Evolutionary conservation across 2,888 invertebrate species (phyloP).

Genomic region (Iselma pallidipennis): DNA sequence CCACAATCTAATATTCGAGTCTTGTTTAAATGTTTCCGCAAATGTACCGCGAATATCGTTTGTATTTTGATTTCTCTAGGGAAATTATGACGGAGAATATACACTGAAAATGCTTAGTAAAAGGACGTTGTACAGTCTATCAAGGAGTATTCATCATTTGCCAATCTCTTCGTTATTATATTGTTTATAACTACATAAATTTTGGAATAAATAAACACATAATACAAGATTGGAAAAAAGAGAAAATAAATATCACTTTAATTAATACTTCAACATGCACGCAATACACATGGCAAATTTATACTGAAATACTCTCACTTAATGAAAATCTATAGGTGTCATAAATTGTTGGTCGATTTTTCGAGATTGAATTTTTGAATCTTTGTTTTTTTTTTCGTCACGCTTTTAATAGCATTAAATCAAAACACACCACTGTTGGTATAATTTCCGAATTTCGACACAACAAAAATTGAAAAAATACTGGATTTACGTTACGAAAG

Average conservation of each 20-base stretch:
- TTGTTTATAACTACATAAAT: too few species aligned
- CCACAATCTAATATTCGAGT: conserved; percentile 38
- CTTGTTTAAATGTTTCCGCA: conserved; percentile 49
- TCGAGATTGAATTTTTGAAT: too few species aligned
- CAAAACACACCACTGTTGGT: too few species aligned
- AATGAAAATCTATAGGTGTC: too few species aligned
- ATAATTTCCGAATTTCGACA: background rate
- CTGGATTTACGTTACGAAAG: background rate
- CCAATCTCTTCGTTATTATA: background rate
- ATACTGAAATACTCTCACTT: too few species aligned
- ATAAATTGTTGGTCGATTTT: too few species aligned
- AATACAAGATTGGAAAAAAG: too few species aligned
- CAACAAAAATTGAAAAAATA: background rate
- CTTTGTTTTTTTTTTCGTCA: too few species aligned
- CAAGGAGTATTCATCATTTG: conserved; percentile 15
- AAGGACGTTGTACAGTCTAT: conserved; percentile 16
- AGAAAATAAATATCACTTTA: too few species aligned
- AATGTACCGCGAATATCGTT: conserved; percentile 53
- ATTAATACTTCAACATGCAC: too few species aligned
- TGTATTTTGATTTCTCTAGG: conserved; percentile 53
- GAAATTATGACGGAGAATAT: conserved; percentile 52
- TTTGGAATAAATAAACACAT: background rate
- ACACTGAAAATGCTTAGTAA: conserved; percentile 27
- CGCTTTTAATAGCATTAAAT: too few species aligned
- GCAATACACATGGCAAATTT: too few species aligned